Evolutionary conservation across 1,140 invertebrate species (phyloP), one percentile per base, ranked within the genome.

Genomic region (Drosophila hydei): DNA sequence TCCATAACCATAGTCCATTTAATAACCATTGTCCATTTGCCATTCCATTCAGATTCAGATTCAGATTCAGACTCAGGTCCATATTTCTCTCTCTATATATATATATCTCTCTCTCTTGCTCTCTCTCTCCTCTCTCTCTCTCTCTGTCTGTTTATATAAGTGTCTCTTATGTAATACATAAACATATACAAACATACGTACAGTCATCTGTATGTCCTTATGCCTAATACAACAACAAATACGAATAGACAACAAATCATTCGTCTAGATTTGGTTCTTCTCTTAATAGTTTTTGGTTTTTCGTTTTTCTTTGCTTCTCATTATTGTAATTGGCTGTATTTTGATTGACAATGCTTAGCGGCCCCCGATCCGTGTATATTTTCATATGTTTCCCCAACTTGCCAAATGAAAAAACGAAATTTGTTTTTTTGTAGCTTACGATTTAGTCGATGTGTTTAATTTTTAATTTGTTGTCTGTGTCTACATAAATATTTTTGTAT

Each of bases 1-100:
- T 62, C 67, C 67, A 69, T 69, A 79, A 36, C 56, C 65, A 72
- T 72, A 65, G 69, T 60, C 69, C 69, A 72, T 72, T 40, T 78
- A 77, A 84, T 74, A 81, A 75, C 75, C 79, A 81, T 81, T 84
- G 79, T 79, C 79, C 79, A 81, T 81, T 67, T 71, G 68, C 72
- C 79, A 81, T 83, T 51, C 79, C 61, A 71, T 71, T 71, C 68
- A 69, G 50, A 50, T 58, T 48, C 51, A 64, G 50, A 52, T 60
- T 69, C 65, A 68, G 48, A 68, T 69, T 63, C 19, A 64, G 48
- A 69, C 61, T 70, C 14, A 56, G 62, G 42, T 27, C 77, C 76
- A 78, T 73, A 58, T 21, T 58, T 61, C 38, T 65, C 12, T 58
- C 4, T 48, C 51, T n/a, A n/a, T n/a, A n/a, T n/a, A n/a, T n/a